Base-by-base conservation (phyloP, 2,888 invertebrate genomes). In the Dendrolimus houi region DNA sequence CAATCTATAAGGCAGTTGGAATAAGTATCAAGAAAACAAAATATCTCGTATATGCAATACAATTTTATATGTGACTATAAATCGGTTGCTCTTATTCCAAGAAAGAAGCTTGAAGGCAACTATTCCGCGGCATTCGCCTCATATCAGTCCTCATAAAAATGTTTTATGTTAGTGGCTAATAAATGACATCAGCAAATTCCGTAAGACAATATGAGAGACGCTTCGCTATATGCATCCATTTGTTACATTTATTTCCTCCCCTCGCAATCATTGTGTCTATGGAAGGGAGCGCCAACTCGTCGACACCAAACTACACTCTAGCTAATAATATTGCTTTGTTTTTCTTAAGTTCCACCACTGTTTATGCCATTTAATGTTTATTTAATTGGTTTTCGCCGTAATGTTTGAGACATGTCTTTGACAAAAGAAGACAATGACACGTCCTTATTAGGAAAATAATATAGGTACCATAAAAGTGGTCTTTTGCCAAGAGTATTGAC, bases 141-240 rank as follows among this genome's bases (percentile, higher is more conserved):
- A 86, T 88, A 90, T 90, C 88, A 78, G 77, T 77, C 74, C 74
- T 83, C 77, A 89, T 90, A 90, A 90, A 90, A 88, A 89, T 90
- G 88, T 87, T 89, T 89, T 90, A 90, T 90, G 88, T 87, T 88
- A 85, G 81, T 82, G 84, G 85, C 89, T 89, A 90, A 90, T 90
- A 90, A 90, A 90, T 89, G 90, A 87, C 89, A 85, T 89, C 87
- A 87, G 88, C 90, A 83, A 88, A 88, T 89, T 88, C 81, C 71
- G 85, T 86, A 89, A 90, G 90, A 89, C 87, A 89, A 88, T 89
- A 87, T 80, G 83, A 83, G 82, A 79, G 78, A 14, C 75, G 9
- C 47, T 47, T 47, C 80, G 78, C 81, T 80, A 77, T 78, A 75
- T 86, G 85, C 87, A 85, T 87, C 81, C 81, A 80, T 77, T 79